phyloP scores from a whole-genome alignment of 2,113 vertebrate species.

The Uropsilus gracilis region DNA sequence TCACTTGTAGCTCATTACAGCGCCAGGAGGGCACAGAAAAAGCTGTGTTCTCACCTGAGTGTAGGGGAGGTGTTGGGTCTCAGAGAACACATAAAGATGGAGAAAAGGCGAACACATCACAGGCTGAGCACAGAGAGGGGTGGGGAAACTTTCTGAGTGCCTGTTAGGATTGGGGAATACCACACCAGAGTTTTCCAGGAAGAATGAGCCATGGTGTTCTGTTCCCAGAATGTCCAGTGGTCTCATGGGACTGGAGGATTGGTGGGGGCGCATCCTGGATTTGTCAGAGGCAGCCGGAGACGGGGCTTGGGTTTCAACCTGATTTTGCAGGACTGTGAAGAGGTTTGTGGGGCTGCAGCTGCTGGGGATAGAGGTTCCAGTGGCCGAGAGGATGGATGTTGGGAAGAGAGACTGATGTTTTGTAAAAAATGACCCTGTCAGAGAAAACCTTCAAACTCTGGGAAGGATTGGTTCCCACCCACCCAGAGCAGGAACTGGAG shows the following conservation, averaged over 20 bases:
- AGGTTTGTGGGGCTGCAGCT: neutral
- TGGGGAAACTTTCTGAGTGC: neutral
- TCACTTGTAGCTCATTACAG: neutral
- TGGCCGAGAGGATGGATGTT: neutral
- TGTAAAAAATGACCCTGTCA: neutral
- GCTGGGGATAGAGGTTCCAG: neutral
- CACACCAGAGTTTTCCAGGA: neutral
- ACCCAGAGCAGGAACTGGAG: neutral
- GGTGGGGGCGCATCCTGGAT: neutral
- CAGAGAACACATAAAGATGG: neutral
- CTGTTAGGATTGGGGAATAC: neutral
- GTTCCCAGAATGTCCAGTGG: neutral
- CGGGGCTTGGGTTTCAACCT: neutral
- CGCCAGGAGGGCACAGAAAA: neutral
- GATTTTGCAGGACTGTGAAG: neutral
- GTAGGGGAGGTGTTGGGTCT: neutral
- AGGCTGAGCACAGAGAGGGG: neutral
- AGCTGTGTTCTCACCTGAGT: neutral
- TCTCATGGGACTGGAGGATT: neutral
- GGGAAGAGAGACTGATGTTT: neutral
- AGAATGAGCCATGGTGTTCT: neutral
- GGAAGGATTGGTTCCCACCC: neutral
- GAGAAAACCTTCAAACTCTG: neutral
- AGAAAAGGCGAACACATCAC: neutral
- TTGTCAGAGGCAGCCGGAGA: neutral